Percentiles rank a stretch among this genome's conserved stretches.
These are phyloP conservation scores for Orycteropus afer DNA, from an alignment of 2,113 vertebrate species.

Conservation along the genomic window DNA sequence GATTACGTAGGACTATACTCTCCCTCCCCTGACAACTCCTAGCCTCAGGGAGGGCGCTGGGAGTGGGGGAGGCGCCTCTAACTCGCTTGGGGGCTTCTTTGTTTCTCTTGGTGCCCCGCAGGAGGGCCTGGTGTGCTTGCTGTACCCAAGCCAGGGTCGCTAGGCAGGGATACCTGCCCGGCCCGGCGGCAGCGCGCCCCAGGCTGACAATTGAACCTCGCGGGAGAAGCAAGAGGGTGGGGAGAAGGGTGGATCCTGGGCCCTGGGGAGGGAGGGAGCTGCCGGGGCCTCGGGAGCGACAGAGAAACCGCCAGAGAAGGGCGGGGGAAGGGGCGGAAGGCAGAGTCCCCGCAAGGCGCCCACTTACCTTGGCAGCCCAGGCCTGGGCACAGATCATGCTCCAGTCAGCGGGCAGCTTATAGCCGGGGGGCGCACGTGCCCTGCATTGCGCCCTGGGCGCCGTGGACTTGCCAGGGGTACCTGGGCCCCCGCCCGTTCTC, in stretches of 20 bases:
- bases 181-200: background rate
- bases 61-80: background rate
- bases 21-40: constrained; percentile 58
- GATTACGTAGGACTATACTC: constrained; percentile 75
- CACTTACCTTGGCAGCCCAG: constrained; percentile 86
- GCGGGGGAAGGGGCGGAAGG: constrained; percentile 14
- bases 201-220: constrained; percentile 66
- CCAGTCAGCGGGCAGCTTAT: constrained; percentile 60
- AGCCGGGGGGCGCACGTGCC: constrained; percentile 70
- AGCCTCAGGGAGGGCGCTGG: constrained; percentile 3
- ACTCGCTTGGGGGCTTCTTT: constrained; percentile 69
- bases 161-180: background rate
- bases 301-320: constrained; percentile 13
- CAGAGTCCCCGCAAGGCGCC: background rate
- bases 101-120: constrained; percentile 58
- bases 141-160: background rate
- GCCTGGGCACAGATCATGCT: constrained; percentile 87
- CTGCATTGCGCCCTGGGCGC: constrained; percentile 52
- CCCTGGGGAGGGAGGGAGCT: constrained; percentile 16
- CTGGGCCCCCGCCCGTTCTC: background rate
- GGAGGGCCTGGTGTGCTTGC: background rate
- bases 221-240: constrained; percentile 57
- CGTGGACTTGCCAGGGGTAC: background rate
- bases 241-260: constrained; percentile 49
- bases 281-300: constrained; percentile 27